Evolutionary conservation across 2,797 vertebrate genomes (phyloP).

Genomic region (Sebastes melanostomus): DNA sequence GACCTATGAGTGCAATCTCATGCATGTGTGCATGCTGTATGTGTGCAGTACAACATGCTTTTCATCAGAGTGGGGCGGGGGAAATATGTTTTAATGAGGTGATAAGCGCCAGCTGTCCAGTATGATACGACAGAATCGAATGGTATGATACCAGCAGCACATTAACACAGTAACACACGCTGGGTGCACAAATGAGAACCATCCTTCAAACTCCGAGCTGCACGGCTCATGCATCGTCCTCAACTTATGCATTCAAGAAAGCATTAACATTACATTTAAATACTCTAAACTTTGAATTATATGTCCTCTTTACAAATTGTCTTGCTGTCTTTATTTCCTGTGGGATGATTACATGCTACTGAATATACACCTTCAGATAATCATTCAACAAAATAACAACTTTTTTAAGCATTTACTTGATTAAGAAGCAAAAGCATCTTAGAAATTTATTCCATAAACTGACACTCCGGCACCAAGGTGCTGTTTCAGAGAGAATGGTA

Average conservation of each 20-base stretch:
- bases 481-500: too few species aligned
- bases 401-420: not conserved
- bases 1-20: not conserved
- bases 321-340: not conserved
- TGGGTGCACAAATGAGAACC: slow-evolving; percentile 22
- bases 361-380: not conserved
- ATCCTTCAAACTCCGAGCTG: not conserved
- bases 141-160: slow-evolving; percentile 20
- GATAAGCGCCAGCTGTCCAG: slow-evolving; percentile 62
- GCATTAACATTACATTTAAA: not conserved
- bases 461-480: not conserved
- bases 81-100: slow-evolving; percentile 55
- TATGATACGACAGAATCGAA: slow-evolving; percentile 17
- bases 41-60: slow-evolving; percentile 26
- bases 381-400: not conserved
- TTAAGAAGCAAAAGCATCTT: not conserved
- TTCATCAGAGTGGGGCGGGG: slow-evolving; percentile 3
- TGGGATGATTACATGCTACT: not conserved
- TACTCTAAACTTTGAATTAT: not conserved
- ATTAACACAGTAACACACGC: slow-evolving; percentile 37
- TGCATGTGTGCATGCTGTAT: slow-evolving; percentile 23
- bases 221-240: not conserved
- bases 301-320: not conserved
- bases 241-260: not conserved
- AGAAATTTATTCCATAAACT: not conserved